Evolutionary conservation across 2,888 invertebrate species (phyloP), one percentile per base, ranked within the genome.

Genomic region (Siphlonurus alternatus): DNA sequence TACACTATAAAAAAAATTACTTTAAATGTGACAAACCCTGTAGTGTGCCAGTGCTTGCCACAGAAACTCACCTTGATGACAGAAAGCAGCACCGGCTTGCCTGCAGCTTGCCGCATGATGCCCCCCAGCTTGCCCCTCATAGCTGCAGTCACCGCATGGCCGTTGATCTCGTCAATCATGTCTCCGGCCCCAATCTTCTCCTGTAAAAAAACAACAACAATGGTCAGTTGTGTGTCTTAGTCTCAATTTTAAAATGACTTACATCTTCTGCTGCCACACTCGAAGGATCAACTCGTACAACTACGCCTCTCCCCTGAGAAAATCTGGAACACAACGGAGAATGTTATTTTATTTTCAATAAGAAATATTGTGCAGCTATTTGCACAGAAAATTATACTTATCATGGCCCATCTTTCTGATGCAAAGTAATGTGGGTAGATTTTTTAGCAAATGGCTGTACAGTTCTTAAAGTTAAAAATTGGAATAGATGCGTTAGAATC

Each of bases 221-320:
- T n/a, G n/a, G n/a, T n/a, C n/a, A n/a, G n/a, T n/a, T n/a, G n/a
- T n/a, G n/a, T n/a, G n/a, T n/a, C n/a, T n/a, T n/a, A n/a, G n/a
- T n/a, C n/a, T n/a, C n/a, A n/a, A n/a, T n/a, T n/a, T n/a, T n/a
- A n/a, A 5, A 51, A 63, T 38, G 65, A 74, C 78, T 79, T 77
- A 85, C 85, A 74, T 81, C 80, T 76, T 86, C 85, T 59, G 81
- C 81, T 63, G 81, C 82, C 18, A 84, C 82, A 67, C 84, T 82
- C 70, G 80, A 79, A 56, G 79, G 76, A 68, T 81, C 77, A 38
- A 85, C 77, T 61, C 78, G 76, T 10, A 81, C 77, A 65, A 84
- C 80, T 25, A 85, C 74, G 20, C 83, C 81, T 71, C 80, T 80
- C 38, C 82, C 81, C 67, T 77, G 76, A 2, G 80, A 76, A 71